These are phyloP conservation scores for Harpagoxenus sublaevis DNA, from an alignment of 2,888 invertebrate genomes.

Conservation along the genomic window DNA sequence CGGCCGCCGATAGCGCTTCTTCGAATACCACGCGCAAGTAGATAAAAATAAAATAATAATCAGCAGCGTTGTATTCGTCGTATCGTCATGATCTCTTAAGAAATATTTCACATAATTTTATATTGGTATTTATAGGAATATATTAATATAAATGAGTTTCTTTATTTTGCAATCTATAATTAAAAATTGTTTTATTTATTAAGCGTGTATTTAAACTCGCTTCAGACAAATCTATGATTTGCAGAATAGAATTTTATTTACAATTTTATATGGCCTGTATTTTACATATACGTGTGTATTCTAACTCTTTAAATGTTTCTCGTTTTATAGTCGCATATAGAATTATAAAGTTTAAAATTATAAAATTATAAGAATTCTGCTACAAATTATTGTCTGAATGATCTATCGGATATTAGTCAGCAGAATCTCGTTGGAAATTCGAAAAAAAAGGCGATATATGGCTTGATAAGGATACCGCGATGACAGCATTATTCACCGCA, in stretches of 20 bases:
- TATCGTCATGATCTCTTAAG: not conserved
- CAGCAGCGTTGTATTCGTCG: not conserved
- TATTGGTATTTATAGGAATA: not conserved
- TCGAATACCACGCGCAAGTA: conserved; percentile 3
- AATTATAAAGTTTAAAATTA: not conserved
- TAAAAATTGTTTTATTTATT: not conserved
- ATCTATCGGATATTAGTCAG: not conserved
- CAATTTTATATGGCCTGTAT: not conserved
- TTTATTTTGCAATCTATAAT: not conserved
- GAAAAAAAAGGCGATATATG: not conserved
- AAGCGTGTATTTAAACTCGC: not conserved
- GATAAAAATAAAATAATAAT: conserved; percentile 46
- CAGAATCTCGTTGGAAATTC: not conserved
- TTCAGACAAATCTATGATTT: not conserved
- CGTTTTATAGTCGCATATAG: not conserved
- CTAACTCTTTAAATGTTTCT: not conserved
- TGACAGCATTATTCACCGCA: not conserved
- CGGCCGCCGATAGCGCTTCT: conserved; percentile 37
- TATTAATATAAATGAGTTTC: not conserved
- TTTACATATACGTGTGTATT: not conserved
- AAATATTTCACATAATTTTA: conserved; percentile 2
- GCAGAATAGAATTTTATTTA: not conserved
- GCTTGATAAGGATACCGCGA: not conserved
- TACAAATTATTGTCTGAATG: not conserved
- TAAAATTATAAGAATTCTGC: not conserved